Base-by-base conservation (phyloP, 2,797 vertebrate genomes). In the Centroberyx gerrardi region DNA sequence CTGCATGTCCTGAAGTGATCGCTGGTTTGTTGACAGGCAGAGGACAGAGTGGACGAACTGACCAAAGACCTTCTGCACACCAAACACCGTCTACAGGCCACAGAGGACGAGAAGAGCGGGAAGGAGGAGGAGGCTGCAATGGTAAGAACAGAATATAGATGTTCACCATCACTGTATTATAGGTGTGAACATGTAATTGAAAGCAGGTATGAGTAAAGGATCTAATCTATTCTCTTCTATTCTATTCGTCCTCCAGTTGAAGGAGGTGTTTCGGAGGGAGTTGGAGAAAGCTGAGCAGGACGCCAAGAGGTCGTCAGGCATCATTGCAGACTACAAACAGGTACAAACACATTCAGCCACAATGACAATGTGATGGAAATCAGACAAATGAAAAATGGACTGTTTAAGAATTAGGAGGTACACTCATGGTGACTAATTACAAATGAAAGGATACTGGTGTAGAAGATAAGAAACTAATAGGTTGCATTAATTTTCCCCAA, bases 271-370 rank as follows among this genome's bases (percentile, higher is more conserved):
- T 74, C 95, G 96, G 31, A 95, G 95, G 69, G 97, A 98, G 74
- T 88, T 98, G 38, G 96, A 98, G 85, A 97, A 97, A 78, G 93
- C 96, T 3, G 97, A 97, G 88, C 95, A 94, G 1, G 96, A 97
- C 69, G 95, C 96, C 78, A 96, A 87, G 68, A 97, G 96, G 91
- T 97, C 96, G 55, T 95, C 95, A 5, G 96, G 96, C 28, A 96
- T 99, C 87, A 96, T 97, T 14, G 87, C 95, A 0, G 97, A 99
- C 88, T 99, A 99, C 91, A 99, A 99, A 84, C 97, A 97, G 97
- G 98, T 98, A 93, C 69, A 4, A 2, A 18, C 3, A 6, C 8
- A 22, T 33, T 13, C 14, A 40, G 10, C 8, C 38, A 44, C 29
- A 1, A 17, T n/a, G 13, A 15, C 17, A 22, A 9, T 33, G 40